Evolutionary conservation across 1,140 invertebrate genomes (phyloP).

Genomic region (Lepidotrigona ventralis): DNA sequence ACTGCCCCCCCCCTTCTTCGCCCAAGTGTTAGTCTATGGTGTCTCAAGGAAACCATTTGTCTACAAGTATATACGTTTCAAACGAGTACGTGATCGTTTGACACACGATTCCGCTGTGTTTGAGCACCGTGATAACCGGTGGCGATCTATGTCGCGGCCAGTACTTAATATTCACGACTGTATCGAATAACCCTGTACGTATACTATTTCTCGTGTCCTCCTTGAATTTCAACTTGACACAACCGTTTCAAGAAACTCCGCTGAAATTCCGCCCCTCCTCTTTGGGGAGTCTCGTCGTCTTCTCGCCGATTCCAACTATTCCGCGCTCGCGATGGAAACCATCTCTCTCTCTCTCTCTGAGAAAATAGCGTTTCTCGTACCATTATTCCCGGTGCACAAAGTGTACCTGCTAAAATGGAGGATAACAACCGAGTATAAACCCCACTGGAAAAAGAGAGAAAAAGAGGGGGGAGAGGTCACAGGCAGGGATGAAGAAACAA

Average conservation of each 20-base stretch:
- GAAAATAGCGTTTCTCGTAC: background rate
- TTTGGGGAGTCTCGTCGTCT: too few species aligned
- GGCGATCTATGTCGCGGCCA: background rate
- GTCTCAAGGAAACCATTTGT: background rate
- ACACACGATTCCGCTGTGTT: background rate
- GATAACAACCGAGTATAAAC: background rate
- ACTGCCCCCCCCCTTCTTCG: too few species aligned
- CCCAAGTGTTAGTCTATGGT: background rate
- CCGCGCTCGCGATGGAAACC: background rate
- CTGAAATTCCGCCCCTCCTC: background rate
- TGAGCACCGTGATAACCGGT: background rate
- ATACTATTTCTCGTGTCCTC: conserved; percentile 14
- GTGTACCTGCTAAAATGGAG: background rate
- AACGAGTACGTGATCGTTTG: background rate
- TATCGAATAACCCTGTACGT: conserved; percentile 9
- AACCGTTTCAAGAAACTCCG: background rate
- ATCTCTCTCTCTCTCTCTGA: background rate
- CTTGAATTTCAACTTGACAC: conserved; percentile 26
- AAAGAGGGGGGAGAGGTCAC: background rate
- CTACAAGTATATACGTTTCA: background rate
- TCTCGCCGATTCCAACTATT: background rate
- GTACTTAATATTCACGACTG: conserved; percentile 29
- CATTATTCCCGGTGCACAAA: background rate
- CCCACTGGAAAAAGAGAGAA: too few species aligned
- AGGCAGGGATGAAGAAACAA: background rate